Evolutionary conservation across 1,140 invertebrate species (phyloP).

Genomic region (Bradysia coprophila): DNA sequence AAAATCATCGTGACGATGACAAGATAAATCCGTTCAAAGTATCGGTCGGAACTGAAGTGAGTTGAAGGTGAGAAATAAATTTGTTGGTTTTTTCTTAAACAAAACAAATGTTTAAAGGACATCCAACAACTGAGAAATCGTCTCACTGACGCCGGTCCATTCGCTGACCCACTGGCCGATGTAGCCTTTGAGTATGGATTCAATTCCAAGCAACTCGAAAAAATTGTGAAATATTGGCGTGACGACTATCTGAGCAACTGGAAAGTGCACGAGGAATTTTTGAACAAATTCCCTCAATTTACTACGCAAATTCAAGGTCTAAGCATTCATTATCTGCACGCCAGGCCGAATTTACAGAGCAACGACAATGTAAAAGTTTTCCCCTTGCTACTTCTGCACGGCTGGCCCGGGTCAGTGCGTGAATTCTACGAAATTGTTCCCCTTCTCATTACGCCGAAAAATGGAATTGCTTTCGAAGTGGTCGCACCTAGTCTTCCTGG

Average conservation of each 20-base stretch:
- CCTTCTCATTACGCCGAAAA: conserved; percentile 30
- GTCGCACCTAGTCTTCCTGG: conserved; percentile 66
- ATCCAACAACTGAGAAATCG: conserved; percentile 7
- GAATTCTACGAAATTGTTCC: conserved; percentile 74
- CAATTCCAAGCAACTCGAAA: conserved; percentile 42
- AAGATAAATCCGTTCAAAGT: conserved; percentile 13
- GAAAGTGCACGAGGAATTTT: conserved; percentile 37
- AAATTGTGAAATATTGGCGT: conserved; percentile 48
- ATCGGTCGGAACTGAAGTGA: conserved; percentile 10
- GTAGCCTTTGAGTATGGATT: conserved; percentile 58
- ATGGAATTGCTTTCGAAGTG: no score
- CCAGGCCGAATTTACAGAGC: conserved; percentile 26
- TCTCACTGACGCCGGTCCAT: conserved; percentile 10
- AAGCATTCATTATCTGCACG: conserved; percentile 28
- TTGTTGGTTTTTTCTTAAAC: no score
- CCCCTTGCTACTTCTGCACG: conserved; percentile 61
- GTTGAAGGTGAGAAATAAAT: no score
- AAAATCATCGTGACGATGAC: conserved; percentile 12
- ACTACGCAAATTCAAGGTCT: conserved; percentile 47
- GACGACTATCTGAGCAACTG: conserved; percentile 51
- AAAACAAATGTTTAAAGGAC: no score
- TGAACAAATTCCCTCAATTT: conserved; percentile 60
- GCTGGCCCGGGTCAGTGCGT: conserved; percentile 77
- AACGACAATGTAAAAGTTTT: conserved; percentile 39
- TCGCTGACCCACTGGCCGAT: conserved; percentile 37